Percentiles rank a stretch among this genome's conserved stretches.
phyloP scores from a whole-genome alignment of 2,113 vertebrate genomes.

The Sisor rabdophorus region DNA sequence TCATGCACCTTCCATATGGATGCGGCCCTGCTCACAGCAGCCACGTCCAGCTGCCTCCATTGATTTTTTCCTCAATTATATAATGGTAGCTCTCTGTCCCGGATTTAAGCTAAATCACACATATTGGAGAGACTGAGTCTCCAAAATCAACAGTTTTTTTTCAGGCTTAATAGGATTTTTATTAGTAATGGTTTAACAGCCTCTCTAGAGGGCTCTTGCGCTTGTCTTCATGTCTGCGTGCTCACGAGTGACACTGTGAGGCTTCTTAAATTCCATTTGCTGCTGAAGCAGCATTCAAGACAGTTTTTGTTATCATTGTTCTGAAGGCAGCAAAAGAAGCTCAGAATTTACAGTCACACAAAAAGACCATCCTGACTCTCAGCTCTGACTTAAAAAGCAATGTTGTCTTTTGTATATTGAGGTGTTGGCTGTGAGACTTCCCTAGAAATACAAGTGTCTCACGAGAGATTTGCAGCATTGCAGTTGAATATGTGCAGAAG shows the following conservation, averaged over 20 bases:
- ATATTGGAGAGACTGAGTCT: constrained; percentile 58
- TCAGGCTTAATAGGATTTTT: constrained; percentile 67
- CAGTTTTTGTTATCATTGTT: background rate
- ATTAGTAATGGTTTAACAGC: constrained; percentile 63
- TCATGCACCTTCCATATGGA: constrained; percentile 67
- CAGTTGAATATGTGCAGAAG: constrained; percentile 38
- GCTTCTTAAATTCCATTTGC: constrained; percentile 50
- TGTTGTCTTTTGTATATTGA: constrained; percentile 10
- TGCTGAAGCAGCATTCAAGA: constrained; percentile 13
- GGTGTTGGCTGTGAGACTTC: constrained; percentile 22
- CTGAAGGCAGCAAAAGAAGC: background rate
- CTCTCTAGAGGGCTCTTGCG: constrained; percentile 59
- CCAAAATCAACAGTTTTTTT: constrained; percentile 60
- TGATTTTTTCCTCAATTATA: constrained; percentile 78
- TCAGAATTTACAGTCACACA: constrained; percentile 2
- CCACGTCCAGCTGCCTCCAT: constrained; percentile 70
- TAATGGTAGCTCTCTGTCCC: constrained; percentile 71
- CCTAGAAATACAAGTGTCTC: constrained; percentile 14
- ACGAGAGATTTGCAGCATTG: constrained; percentile 6
- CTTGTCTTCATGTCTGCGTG: constrained; percentile 40
- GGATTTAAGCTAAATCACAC: constrained; percentile 67
- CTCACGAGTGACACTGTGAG: constrained; percentile 28
- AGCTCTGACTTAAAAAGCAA: background rate
- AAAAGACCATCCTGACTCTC: background rate
- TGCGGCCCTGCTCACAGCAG: constrained; percentile 53